phyloP scores from a whole-genome alignment of 2,113 vertebrate species.

The Sebastes schlegelii region DNA sequence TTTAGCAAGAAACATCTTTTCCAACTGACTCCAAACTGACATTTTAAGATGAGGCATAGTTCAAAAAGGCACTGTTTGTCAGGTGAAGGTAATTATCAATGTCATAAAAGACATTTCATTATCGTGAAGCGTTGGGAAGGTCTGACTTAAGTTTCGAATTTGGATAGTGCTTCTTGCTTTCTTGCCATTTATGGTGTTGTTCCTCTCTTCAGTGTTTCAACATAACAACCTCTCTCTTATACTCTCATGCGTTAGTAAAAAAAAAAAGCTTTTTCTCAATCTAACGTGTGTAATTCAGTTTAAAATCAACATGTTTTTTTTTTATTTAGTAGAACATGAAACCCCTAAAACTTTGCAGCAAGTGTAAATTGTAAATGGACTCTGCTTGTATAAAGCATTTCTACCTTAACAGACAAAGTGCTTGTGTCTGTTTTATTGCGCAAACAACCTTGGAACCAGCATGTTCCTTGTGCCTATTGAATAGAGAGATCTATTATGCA shows the following conservation, averaged over 20 bases:
- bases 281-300: slow-evolving; percentile 3
- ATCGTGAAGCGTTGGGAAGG: slow-evolving; percentile 7
- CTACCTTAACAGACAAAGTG: background rate
- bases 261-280: slow-evolving; percentile 8
- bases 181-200: slow-evolving; percentile 62
- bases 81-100: slow-evolving; percentile 37
- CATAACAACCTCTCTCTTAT: slow-evolving; percentile 23
- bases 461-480: background rate
- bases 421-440: background rate
- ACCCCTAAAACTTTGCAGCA: background rate
- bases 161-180: slow-evolving; percentile 47
- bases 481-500: background rate
- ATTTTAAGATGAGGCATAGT: background rate
- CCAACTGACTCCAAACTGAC: background rate
- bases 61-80: background rate
- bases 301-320: background rate
- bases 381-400: background rate
- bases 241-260: slow-evolving; percentile 15
- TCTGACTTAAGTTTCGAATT: slow-evolving; percentile 30
- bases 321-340: background rate
- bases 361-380: background rate
- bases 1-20: background rate
- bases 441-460: background rate
- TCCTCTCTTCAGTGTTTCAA: slow-evolving; percentile 34
- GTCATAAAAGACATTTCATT: slow-evolving; percentile 31